Evolutionary conservation across 2,888 invertebrate species (phyloP), one percentile per base, ranked within the genome.

Genomic region (Caenorhabditis virilis): DNA sequence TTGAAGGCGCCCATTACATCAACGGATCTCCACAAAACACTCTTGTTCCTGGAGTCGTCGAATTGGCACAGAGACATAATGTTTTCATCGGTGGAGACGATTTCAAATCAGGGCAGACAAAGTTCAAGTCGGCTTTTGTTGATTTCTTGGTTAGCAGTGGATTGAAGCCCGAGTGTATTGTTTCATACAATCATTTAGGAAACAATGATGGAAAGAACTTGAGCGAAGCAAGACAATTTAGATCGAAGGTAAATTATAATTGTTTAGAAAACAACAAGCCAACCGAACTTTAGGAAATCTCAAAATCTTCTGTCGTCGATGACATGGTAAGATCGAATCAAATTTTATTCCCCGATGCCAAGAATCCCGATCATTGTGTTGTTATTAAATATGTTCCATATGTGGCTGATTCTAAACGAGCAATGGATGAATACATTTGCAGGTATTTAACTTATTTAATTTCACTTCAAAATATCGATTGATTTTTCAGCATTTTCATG

Each of bases 1-100:
- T 90, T 9, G 93, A 92, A 85, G 90, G 90, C 64, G 92, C 91
- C 79, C 89, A 90, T 55, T 97, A 92, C 85, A 92, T 97, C 78
- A 97, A 97, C 85, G 95, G 95, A 0, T 93, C 94, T 0, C 95
- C 95, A 0, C 95, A 97, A 85, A 97, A 97, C 85, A 94, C 95
- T 0, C 89, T 95, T 78, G 93, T 95, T 20, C 91, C 92, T 0
- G 95, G 78, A 48, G 80, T 84, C 30, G 72, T 85, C 18, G 83
- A 85, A 51, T 77, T 85, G 39, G 77, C 77, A 13, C 56, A 72
- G 13, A 45, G 87, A 67, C 85, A 88, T 68, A 88, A 88, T 1
- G 91, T 92, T 0, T 91, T 90, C 81, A 90, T 95, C 54, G 91
- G 89, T 5, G 95, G 95, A 0, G 95, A 97, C 85, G 95, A 97